Evolutionary conservation across 2,888 invertebrate species (phyloP).

Genomic region (Sipunculus nudus): DNA sequence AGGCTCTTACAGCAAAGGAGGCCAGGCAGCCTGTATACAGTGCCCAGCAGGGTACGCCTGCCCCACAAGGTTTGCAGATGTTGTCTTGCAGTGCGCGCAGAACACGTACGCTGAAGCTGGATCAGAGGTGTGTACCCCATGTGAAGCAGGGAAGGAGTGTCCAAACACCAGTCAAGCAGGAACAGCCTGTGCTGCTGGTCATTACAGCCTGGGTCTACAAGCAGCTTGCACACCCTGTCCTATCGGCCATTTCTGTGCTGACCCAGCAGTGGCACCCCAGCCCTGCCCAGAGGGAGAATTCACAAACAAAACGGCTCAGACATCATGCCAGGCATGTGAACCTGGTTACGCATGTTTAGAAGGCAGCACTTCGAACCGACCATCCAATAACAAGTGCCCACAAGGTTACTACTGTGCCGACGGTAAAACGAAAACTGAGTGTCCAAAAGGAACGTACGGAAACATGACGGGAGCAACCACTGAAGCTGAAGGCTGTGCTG

Average conservation of each 20-base stretch:
- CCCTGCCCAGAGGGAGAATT: slow-evolving; percentile 50
- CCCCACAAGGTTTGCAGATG: slow-evolving; percentile 51
- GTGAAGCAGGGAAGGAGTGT: slow-evolving; percentile 58
- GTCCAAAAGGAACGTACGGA: slow-evolving; percentile 59
- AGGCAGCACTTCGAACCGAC: slow-evolving; percentile 48
- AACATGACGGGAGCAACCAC: slow-evolving; percentile 44
- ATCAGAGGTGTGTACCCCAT: slow-evolving; percentile 48
- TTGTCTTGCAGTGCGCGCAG: slow-evolving; percentile 43
- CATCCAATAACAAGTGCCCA: slow-evolving; percentile 48
- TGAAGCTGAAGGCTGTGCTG: slow-evolving; percentile 45
- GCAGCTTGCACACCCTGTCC: slow-evolving; percentile 54
- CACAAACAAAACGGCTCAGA: slow-evolving; percentile 16
- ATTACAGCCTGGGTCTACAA: slow-evolving; percentile 56
- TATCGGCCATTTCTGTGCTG: slow-evolving; percentile 52
- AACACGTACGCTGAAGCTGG: slow-evolving; percentile 54
- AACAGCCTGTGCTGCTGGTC: slow-evolving; percentile 48
- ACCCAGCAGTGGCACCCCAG: slow-evolving; percentile 15
- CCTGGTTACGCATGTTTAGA: slow-evolving; percentile 58
- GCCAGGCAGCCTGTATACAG: slow-evolving; percentile 46
- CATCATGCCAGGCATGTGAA: slow-evolving; percentile 26
- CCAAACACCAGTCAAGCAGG: slow-evolving; percentile 46
- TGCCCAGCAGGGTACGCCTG: slow-evolving; percentile 61
- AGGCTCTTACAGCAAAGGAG: slow-evolving; percentile 54
- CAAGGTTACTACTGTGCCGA: slow-evolving; percentile 57
- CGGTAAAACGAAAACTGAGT: slow-evolving; percentile 50